A percentile compares a stretch with the other conserved stretches of the same genome.
These are phyloP conservation scores for Melanotaenia pygmaea DNA, from an alignment of 2,797 vertebrate species.

Conservation along the genomic window DNA sequence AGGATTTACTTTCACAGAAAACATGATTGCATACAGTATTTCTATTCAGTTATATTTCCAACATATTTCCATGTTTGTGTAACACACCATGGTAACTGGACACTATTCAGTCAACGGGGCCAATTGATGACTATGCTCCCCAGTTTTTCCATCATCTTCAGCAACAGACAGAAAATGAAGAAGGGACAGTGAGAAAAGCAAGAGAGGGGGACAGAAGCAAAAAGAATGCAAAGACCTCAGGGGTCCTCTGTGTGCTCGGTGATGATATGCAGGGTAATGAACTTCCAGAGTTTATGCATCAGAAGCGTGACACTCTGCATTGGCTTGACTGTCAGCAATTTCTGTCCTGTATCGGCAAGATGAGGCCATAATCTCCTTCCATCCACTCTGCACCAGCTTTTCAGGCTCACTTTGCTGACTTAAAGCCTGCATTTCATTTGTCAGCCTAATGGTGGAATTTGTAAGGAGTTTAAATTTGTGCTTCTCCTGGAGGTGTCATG, in stretches of 20 bases:
- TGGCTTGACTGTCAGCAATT: slow-evolving; percentile 72
- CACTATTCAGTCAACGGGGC: slow-evolving; percentile 50
- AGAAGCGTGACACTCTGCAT: slow-evolving; percentile 68
- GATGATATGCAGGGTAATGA: slow-evolving; percentile 79
- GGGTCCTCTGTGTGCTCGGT: slow-evolving; percentile 60
- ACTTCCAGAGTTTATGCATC: slow-evolving; percentile 75
- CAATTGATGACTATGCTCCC: slow-evolving; percentile 47
- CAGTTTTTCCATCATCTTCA: slow-evolving; percentile 60
- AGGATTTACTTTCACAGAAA: background rate
- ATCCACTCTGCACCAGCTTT: slow-evolving; percentile 70
- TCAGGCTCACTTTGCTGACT: slow-evolving; percentile 65
- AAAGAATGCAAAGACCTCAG: slow-evolving; percentile 52
- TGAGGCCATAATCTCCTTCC: slow-evolving; percentile 77
- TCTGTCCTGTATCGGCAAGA: slow-evolving; percentile 57
- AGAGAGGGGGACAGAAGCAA: slow-evolving; percentile 14
- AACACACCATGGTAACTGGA: slow-evolving; percentile 42
- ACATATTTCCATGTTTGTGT: slow-evolving; percentile 14
- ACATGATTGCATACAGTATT: background rate
- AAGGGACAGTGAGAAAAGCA: slow-evolving; percentile 18
- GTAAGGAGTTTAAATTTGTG: slow-evolving; percentile 77
- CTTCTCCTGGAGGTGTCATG: slow-evolving; percentile 68
- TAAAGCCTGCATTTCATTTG: slow-evolving; percentile 77
- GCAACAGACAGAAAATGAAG: slow-evolving; percentile 25
- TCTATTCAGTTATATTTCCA: background rate
- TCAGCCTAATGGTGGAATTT: slow-evolving; percentile 80